Evolutionary conservation across 1,140 invertebrate species (phyloP).

Genomic region (Drosophila asahinai): DNA sequence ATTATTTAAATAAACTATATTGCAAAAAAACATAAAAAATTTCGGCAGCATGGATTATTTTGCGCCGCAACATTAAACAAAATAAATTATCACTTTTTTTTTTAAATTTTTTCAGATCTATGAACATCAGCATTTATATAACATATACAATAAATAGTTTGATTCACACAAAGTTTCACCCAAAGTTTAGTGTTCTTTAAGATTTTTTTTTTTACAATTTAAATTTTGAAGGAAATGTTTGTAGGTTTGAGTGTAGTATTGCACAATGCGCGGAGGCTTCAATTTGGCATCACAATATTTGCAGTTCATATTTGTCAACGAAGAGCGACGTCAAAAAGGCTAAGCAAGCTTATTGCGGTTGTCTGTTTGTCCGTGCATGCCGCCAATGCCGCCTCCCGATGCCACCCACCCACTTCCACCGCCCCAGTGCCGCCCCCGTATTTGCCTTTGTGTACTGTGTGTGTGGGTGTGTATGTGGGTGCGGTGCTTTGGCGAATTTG

Average conservation of each 20-base stretch:
- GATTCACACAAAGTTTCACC: too few species aligned
- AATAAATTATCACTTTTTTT: too few species aligned
- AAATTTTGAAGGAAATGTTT: not conserved
- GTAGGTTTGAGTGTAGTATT: not conserved
- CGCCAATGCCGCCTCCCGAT: constrained; percentile 1
- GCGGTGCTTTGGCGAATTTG: constrained; percentile 60
- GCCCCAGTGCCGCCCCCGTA: not conserved
- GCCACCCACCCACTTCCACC: not conserved
- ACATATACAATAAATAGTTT: too few species aligned
- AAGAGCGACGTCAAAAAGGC: constrained; percentile 72
- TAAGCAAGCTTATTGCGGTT: constrained; percentile 81
- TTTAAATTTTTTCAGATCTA: too few species aligned
- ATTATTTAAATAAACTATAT: too few species aligned
- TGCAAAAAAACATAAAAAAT: too few species aligned
- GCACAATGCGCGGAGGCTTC: constrained; percentile 54
- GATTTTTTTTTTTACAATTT: not conserved
- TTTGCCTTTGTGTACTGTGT: constrained; percentile 39
- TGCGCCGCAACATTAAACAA: too few species aligned
- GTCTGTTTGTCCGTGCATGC: constrained; percentile 62
- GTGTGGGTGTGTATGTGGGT: constrained; percentile 51
- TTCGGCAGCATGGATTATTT: too few species aligned
- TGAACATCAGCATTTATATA: too few species aligned
- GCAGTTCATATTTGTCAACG: constrained; percentile 78
- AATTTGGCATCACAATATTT: constrained; percentile 78
- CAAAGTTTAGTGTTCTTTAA: not conserved